These are phyloP conservation scores for Apolygus lucorum DNA, from an alignment of 1,140 invertebrate species.

Conservation along the genomic window DNA sequence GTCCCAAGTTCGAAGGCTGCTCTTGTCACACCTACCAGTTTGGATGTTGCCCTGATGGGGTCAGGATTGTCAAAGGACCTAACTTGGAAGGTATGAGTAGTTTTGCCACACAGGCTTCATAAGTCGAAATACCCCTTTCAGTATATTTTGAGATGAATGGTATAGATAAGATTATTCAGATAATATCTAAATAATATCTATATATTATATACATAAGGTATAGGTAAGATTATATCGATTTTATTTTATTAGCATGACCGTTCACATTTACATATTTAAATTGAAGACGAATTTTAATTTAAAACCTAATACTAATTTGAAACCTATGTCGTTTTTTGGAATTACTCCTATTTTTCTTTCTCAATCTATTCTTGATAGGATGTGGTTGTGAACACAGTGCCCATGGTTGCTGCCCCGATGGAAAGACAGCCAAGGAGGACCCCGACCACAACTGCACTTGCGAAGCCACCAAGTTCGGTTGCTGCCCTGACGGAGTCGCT, in stretches of 20 bases:
- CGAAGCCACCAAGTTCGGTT: slow-evolving; percentile 68
- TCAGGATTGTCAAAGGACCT: slow-evolving; percentile 68
- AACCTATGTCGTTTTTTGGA: slow-evolving; percentile 21
- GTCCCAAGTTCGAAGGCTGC: slow-evolving; percentile 69
- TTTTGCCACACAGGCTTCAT: too few relatives aligned
- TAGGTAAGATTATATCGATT: too few relatives aligned
- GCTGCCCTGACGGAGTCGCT: slow-evolving; percentile 72
- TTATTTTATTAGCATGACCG: too few relatives aligned
- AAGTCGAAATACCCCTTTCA: too few relatives aligned
- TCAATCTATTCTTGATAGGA: slow-evolving; percentile 41
- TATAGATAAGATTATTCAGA: too few relatives aligned
- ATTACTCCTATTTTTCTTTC: slow-evolving; percentile 18
- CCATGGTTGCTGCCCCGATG: slow-evolving; percentile 83
- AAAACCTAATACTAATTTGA: too few relatives aligned
- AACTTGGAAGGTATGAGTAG: slow-evolving; percentile 58
- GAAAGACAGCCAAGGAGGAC: slow-evolving; percentile 60
- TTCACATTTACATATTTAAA: too few relatives aligned
- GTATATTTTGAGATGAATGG: too few relatives aligned
- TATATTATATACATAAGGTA: too few relatives aligned
- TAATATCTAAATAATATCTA: too few relatives aligned
- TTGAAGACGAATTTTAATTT: too few relatives aligned
- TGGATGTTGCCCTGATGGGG: slow-evolving; percentile 87
- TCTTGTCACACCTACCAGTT: slow-evolving; percentile 78
- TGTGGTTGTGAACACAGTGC: slow-evolving; percentile 72
- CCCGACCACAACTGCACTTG: slow-evolving; percentile 65